These are phyloP conservation scores for Antheraea mylitta DNA, from an alignment of 1,140 invertebrate species.

Conservation along the genomic window DNA sequence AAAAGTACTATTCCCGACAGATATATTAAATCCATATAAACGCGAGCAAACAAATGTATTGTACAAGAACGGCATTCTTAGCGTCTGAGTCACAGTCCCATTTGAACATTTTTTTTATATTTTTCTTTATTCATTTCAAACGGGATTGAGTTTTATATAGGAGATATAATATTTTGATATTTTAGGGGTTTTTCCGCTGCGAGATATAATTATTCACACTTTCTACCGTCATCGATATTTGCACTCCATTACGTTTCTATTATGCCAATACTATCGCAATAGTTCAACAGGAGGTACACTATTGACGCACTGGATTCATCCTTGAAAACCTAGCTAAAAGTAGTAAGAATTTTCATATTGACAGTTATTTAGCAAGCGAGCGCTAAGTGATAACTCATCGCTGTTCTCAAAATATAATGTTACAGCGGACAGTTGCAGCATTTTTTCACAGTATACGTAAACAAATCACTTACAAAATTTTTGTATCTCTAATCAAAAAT, in stretches of 20 bases:
- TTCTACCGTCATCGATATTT: too few species aligned
- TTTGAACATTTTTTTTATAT: too few species aligned
- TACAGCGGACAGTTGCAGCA: background rate
- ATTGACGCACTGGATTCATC: background rate
- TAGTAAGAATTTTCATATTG: slow-evolving; percentile 3
- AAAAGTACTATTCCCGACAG: too few species aligned
- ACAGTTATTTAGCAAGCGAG: background rate
- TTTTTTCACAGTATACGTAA: background rate
- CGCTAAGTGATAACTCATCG: background rate
- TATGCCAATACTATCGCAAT: background rate
- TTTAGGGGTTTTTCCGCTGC: too few species aligned
- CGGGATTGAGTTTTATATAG: too few species aligned
- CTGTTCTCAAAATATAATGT: background rate
- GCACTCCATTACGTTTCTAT: background rate
- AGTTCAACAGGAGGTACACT: background rate
- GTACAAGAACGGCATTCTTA: too few species aligned
- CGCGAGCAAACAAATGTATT: too few species aligned
- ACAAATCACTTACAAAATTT: background rate
- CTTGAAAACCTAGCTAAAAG: background rate
- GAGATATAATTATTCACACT: too few species aligned
- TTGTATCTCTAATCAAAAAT: background rate
- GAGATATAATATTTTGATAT: too few species aligned
- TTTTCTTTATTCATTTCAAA: too few species aligned
- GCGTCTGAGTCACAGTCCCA: too few species aligned
- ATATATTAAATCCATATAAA: too few species aligned